Evolutionary conservation across 2,888 invertebrate species (phyloP), one percentile per base, ranked within the genome.

Genomic region (Alitta virens): DNA sequence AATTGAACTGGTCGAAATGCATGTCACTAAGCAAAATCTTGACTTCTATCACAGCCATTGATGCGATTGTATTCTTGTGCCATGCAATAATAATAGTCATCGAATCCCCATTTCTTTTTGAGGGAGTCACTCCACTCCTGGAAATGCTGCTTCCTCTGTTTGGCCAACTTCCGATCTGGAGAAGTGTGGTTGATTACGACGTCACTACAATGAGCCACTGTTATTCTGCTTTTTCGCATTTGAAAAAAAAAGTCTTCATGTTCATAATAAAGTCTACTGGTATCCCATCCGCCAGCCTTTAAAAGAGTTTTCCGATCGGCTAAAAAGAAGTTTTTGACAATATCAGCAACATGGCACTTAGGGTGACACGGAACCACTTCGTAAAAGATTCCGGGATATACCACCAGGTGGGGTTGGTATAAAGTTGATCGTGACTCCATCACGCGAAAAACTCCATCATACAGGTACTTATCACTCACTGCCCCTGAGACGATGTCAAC

Each of bases 191-290:
- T 46, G 46, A 46, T 46, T 3, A 46, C n/a, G n/a, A 46, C 46
- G 7, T 46, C 46, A n/a, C 18, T n/a, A 16, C 46, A 46, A 46
- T 18, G 21, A 46, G 46, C 46, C 18, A 46, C 46, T 21, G n/a
- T 46, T n/a, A 46, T 7, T 18, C 46, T 7, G 3, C n/a, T n/a
- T 7, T 46, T 18, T 5, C 52, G 21, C 52, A 52, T 52, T 3
- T 16, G 21, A 2, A 52, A 9, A 9, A 52, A 52, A n/a, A 52
- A 52, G 23, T 52, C 52, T 52, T 52, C 52, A 24, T 52, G 52
- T 16, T 52, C 52, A 21, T 25, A 52, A 25, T 9, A 52, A 7
- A 25, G 23, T 16, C 26, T 7, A n/a, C 16, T 25, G 7, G 7
- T 52, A 24, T 52, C 52, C 52, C 52, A 52, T 16, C 52, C 52